phyloP scores from a whole-genome alignment of 1,140 invertebrate species.

The Aphaenogaster rudis region DNA sequence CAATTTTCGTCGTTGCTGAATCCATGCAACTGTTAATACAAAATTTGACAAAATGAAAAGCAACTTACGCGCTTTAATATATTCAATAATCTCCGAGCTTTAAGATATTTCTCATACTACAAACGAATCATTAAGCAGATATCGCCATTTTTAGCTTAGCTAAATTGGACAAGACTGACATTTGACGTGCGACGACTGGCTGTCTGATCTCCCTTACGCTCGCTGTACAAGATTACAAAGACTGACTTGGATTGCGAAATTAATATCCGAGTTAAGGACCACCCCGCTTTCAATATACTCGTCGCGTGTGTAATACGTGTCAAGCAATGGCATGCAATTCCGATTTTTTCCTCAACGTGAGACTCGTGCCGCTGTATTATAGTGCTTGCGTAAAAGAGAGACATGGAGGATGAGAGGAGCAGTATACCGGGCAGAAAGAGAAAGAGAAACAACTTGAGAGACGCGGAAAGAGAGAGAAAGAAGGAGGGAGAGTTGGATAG shows the following conservation, averaged over 20 bases:
- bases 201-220: neutral
- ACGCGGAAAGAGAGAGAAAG: neutral
- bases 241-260: slow-evolving; percentile 5
- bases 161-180: slow-evolving; percentile 6
- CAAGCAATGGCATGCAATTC: slow-evolving; percentile 20
- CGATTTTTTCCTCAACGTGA: slow-evolving; percentile 33
- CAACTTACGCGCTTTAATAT: neutral
- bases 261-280: slow-evolving; percentile 39
- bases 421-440: slow-evolving; percentile 7
- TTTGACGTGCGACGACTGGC: slow-evolving; percentile 15
- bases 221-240: neutral
- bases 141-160: neutral
- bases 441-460: neutral
- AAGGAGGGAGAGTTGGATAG: neutral
- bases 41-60: neutral
- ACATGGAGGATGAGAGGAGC: neutral
- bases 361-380: slow-evolving; percentile 60
- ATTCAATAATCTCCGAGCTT: neutral
- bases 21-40: neutral
- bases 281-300: slow-evolving; percentile 63
- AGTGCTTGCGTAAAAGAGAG: slow-evolving; percentile 23
- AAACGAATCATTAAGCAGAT: neutral
- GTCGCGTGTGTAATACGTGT: slow-evolving; percentile 40
- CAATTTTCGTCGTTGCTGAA: neutral
- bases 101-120: neutral